Conservation (phyloP, 2,888 invertebrate genomes). For the Eustalomyia histrio region DNA sequence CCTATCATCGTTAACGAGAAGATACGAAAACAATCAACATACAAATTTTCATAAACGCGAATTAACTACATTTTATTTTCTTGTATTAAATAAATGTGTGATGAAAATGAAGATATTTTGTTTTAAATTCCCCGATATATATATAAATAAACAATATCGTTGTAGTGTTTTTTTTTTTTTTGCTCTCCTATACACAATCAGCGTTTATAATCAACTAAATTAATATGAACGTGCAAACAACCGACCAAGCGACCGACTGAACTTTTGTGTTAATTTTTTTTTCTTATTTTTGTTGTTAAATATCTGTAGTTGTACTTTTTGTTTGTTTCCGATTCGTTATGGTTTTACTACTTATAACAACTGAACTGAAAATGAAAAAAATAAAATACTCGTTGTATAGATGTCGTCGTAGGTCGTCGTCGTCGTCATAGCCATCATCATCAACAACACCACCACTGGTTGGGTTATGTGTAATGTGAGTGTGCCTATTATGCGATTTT, state of each 20-base stretch:
- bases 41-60: slow-evolving; percentile 4
- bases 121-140: not conserved
- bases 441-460: slow-evolving; percentile 33
- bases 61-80: not conserved
- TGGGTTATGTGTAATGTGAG: slow-evolving; percentile 10
- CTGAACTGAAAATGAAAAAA: slow-evolving; percentile 48
- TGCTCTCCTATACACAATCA: slow-evolving; percentile 52
- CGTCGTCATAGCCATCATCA: slow-evolving; percentile 37
- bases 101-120: slow-evolving; percentile 4
- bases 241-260: slow-evolving; percentile 46
- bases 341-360: slow-evolving; percentile 63
- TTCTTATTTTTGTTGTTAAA: slow-evolving; percentile 46
- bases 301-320: slow-evolving; percentile 40
- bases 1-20: not conserved
- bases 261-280: slow-evolving; percentile 44
- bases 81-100: not conserved
- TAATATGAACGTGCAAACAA: slow-evolving; percentile 59
- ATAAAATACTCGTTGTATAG: slow-evolving; percentile 59
- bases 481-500: slow-evolving; percentile 57
- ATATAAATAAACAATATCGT: no score
- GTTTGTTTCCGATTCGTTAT: slow-evolving; percentile 66
- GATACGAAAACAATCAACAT: not conserved
- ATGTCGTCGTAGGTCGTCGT: slow-evolving; percentile 62
- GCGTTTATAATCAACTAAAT: slow-evolving; percentile 62
- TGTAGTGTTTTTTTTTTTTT: not conserved